Conservation (phyloP, 2,113 vertebrate species). For the Noturus placidus region DNA sequence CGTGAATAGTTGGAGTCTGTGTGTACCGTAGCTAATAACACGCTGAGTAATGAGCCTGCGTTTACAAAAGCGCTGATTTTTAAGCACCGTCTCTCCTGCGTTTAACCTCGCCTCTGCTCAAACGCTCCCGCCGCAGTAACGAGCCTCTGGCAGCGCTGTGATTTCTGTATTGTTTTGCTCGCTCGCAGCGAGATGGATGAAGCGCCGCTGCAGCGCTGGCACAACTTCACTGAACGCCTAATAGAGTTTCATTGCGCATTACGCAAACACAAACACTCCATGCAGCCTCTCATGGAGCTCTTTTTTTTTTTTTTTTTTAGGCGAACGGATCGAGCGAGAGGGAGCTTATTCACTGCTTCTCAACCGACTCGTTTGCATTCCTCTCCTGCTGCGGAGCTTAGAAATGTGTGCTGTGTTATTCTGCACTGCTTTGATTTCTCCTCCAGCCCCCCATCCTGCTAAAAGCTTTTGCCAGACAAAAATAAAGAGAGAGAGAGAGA, state of each 20-base stretch:
- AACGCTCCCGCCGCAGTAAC: slow-evolving; percentile 33
- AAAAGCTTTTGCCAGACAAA: slow-evolving; percentile 58
- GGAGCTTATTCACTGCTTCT: slow-evolving; percentile 18
- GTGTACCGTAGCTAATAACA: slow-evolving; percentile 14
- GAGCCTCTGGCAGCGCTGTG: slow-evolving; percentile 40
- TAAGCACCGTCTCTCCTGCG: slow-evolving; percentile 3
- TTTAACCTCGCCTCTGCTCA: slow-evolving; percentile 25
- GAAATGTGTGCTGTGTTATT: slow-evolving; percentile 51
- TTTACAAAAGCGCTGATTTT: slow-evolving; percentile 24
- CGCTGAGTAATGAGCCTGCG: not conserved
- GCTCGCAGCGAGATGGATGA: slow-evolving; percentile 48
- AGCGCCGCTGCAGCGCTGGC: slow-evolving; percentile 45
- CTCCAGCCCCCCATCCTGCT: slow-evolving; percentile 11
- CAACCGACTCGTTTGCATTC: slow-evolving; percentile 51
- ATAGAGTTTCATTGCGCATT: slow-evolving; percentile 48
- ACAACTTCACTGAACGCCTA: slow-evolving; percentile 42
- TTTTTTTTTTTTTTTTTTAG: not conserved
- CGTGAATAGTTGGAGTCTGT: not conserved
- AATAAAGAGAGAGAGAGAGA: slow-evolving; percentile 43
- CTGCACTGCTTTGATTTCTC: slow-evolving; percentile 54
- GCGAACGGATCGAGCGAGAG: not conserved
- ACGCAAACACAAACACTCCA: slow-evolving; percentile 40
- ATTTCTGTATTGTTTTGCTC: slow-evolving; percentile 46
- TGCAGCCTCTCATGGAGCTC: slow-evolving; percentile 23
- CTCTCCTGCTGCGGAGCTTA: slow-evolving; percentile 60